Evolutionary conservation across 30 jellyfish, hydroid and myxozoan species (phyloP).

Genomic region (Pseudorhiza aurosa): DNA sequence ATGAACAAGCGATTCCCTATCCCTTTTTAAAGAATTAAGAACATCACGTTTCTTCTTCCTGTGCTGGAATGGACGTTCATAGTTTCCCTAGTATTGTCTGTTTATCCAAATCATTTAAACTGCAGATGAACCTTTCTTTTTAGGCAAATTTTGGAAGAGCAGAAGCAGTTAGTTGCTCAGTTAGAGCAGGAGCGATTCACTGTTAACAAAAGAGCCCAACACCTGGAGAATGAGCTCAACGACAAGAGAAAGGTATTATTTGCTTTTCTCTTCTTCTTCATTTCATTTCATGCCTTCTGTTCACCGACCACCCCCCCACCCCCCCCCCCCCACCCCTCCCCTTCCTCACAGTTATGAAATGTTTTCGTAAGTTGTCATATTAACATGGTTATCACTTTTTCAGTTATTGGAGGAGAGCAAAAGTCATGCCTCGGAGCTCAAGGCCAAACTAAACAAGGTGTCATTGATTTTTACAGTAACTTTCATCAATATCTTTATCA

Average conservation of each 20-base stretch:
- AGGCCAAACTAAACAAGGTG: conserved; percentile 90
- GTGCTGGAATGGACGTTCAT: no score
- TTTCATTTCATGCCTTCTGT: not conserved
- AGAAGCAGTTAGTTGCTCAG: conserved; percentile 76
- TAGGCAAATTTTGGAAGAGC: conserved; percentile 85
- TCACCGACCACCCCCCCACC: no score
- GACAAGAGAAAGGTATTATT: conserved; percentile 75
- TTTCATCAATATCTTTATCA: no score
- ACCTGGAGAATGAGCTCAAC: conserved; percentile 76
- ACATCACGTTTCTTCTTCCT: no score
- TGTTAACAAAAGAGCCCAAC: conserved; percentile 69
- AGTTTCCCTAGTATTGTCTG: no score
- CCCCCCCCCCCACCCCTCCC: no score
- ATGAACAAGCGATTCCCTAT: no score
- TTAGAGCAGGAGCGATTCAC: conserved; percentile 82
- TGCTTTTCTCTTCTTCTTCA: not conserved
- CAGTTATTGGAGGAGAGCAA: conserved; percentile 90
- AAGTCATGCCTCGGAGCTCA: conserved; percentile 83
- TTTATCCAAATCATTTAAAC: no score
- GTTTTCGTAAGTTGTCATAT: not conserved
- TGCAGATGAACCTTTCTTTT: not conserved
- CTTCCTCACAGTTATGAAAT: no score
- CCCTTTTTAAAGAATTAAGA: no score
- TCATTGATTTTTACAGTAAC: not conserved
- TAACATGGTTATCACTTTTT: not conserved